Percentiles rank a stretch among this genome's conserved stretches.
Evolutionary conservation across 2,888 invertebrate genomes (phyloP).

Genomic region (Leptinotarsa juncta): DNA sequence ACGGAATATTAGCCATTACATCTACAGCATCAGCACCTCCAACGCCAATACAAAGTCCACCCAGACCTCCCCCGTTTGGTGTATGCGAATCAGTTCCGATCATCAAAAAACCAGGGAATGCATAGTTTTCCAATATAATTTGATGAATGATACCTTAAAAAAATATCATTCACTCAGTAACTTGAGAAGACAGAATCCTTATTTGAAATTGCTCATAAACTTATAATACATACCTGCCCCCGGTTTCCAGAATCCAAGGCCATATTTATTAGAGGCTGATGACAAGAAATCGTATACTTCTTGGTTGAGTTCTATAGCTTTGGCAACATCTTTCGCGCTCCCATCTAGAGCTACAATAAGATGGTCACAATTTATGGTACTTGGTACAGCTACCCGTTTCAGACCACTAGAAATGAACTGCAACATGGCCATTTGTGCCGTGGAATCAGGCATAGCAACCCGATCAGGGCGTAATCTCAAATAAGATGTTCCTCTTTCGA

Average conservation of each 20-base stretch:
- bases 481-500: conserved; percentile 91
- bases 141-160: conserved; percentile 92
- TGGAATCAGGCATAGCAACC: conserved; percentile 99
- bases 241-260: conserved; percentile 99
- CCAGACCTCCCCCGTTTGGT: conserved; percentile 98
- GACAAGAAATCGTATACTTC: conserved; percentile 96
- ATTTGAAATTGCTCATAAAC: neutral
- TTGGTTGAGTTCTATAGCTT: conserved; percentile 91
- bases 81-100: conserved; percentile 99
- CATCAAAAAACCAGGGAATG: conserved; percentile 98
- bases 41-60: conserved; percentile 97
- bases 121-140: conserved; percentile 99
- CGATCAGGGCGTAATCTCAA: conserved; percentile 95
- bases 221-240: conserved; percentile 76
- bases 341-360: conserved; percentile 97
- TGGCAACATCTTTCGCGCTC: conserved; percentile 88
- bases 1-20: conserved; percentile 98
- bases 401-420: conserved; percentile 99
- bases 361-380: conserved; percentile 99
- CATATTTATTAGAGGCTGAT: conserved; percentile 96
- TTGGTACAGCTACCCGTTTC: conserved; percentile 95
- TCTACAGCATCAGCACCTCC: conserved; percentile 99
- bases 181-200: too few species aligned
- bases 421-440: conserved; percentile 99
- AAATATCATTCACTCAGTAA: neutral